Conservation (phyloP, 1,140 invertebrate species). For the Platyura marginata region DNA sequence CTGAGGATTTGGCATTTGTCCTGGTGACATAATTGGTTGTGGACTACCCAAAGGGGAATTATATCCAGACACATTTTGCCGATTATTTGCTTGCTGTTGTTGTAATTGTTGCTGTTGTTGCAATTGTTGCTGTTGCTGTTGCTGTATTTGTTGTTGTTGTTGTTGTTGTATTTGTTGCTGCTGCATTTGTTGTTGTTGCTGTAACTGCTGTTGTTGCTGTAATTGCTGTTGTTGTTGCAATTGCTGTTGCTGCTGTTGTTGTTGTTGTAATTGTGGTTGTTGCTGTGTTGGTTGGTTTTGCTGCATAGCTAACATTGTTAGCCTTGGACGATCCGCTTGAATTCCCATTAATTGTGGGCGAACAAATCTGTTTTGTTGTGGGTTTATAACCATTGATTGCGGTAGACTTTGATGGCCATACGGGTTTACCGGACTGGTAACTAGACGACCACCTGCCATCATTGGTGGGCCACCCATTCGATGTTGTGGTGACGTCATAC, state of each 20-base stretch:
- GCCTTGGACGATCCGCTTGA: slow-evolving; percentile 9
- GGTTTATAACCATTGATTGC: slow-evolving; percentile 6
- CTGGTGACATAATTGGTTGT: slow-evolving; percentile 27
- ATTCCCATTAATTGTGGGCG: slow-evolving; percentile 10
- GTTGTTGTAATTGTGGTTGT: slow-evolving; percentile 20
- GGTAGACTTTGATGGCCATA: slow-evolving; percentile 19
- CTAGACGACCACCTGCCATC: slow-evolving; percentile 19
- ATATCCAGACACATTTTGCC: slow-evolving; percentile 13
- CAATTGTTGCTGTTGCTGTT: slow-evolving; percentile 28
- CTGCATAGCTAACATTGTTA: slow-evolving; percentile 1
- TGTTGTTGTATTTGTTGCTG: slow-evolving; percentile 18
- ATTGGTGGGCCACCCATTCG: slow-evolving; percentile 16
- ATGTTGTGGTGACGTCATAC: slow-evolving; percentile 38
- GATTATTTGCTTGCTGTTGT: slow-evolving; percentile 15
- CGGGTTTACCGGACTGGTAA: slow-evolving; percentile 32
- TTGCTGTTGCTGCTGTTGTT: slow-evolving; percentile 32
- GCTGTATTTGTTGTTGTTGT: slow-evolving; percentile 31
- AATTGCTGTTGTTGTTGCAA: slow-evolving; percentile 28
- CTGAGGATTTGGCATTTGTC: slow-evolving; percentile 14
- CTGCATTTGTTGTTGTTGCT: slow-evolving; percentile 20
- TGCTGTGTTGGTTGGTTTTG: slow-evolving; percentile 20
- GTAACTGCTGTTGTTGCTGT: slow-evolving; percentile 20
- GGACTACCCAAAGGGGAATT: slow-evolving; percentile 29
- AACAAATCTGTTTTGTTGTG: slow-evolving; percentile 14
- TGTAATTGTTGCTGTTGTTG: slow-evolving; percentile 23